Percentiles rank a stretch among this genome's conserved stretches.
phyloP scores from a whole-genome alignment of 1,140 invertebrate species.

The Trichonephila inaurata region DNA sequence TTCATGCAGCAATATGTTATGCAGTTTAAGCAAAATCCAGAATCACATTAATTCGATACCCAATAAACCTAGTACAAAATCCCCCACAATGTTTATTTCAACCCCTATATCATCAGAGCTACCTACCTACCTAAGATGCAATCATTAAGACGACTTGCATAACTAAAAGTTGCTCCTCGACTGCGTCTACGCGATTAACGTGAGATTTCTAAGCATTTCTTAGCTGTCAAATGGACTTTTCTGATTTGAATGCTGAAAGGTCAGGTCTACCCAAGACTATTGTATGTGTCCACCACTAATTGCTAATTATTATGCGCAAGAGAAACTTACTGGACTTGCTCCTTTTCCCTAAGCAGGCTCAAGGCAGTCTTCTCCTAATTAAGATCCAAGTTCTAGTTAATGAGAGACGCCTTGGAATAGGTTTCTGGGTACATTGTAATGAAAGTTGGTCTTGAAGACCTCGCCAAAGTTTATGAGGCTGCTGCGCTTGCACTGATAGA shows the following conservation, averaged over 20 bases:
- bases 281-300: conserved; percentile 55
- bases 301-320: conserved; percentile 61
- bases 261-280: conserved; percentile 28
- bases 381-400: conserved; percentile 37
- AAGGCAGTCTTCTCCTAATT: conserved; percentile 41
- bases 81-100: neutral
- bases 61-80: neutral
- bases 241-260: conserved; percentile 37
- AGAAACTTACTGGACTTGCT: conserved; percentile 32
- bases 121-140: neutral
- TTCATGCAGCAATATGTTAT: neutral
- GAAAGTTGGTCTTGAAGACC: conserved; percentile 46
- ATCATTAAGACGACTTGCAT: neutral
- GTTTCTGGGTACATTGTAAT: conserved; percentile 35
- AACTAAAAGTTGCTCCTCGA: neutral
- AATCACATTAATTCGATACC: neutral
- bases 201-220: conserved; percentile 26
- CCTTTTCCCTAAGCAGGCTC: conserved; percentile 2
- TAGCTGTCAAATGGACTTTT: conserved; percentile 53
- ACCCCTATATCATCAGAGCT: neutral
- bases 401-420: conserved; percentile 43
- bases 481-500: conserved; percentile 5
- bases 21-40: neutral
- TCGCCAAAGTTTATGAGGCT: neutral
- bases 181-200: conserved; percentile 2